Conservation (phyloP, 2,113 vertebrate species). For the Phalacrocorax aristotelis region DNA sequence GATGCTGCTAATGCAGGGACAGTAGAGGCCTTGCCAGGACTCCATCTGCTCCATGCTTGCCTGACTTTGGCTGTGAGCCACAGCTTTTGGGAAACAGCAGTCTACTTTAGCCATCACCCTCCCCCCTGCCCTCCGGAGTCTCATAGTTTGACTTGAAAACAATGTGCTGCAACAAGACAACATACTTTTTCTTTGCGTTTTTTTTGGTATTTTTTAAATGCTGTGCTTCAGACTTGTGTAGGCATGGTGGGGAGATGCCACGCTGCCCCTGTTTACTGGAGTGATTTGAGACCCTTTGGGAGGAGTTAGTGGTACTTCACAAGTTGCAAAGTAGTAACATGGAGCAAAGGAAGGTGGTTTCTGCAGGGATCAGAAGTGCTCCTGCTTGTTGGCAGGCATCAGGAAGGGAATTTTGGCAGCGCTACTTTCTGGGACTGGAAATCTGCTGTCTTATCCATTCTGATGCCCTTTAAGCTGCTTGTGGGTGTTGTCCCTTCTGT, state of each 20-base stretch:
- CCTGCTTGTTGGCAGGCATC: not conserved
- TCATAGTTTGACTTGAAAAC: slow-evolving; percentile 47
- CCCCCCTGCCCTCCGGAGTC: not conserved
- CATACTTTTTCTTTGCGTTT: not conserved
- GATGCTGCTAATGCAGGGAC: slow-evolving; percentile 86
- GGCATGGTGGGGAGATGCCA: not conserved
- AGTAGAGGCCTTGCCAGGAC: slow-evolving; percentile 79
- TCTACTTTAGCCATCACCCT: slow-evolving; percentile 34
- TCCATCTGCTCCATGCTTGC: slow-evolving; percentile 84
- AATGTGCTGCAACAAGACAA: slow-evolving; percentile 9
- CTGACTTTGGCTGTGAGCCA: slow-evolving; percentile 79
- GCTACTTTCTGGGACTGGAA: not conserved
- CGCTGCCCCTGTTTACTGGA: accelerated
- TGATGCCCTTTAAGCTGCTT: not conserved
- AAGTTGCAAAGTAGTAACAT: not conserved
- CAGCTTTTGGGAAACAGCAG: slow-evolving; percentile 68
- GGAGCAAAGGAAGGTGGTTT: not conserved
- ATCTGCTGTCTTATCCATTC: not conserved
- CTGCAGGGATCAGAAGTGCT: not conserved
- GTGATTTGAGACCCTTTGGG: not conserved
- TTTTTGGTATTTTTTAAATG: not conserved
- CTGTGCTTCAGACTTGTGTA: not conserved
- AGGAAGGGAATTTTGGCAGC: not conserved
- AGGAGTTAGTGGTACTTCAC: not conserved
- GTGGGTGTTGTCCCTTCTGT: not conserved